These are phyloP conservation scores for Clunio marinus DNA, from an alignment of 2,888 invertebrate genomes.

Conservation along the genomic window DNA sequence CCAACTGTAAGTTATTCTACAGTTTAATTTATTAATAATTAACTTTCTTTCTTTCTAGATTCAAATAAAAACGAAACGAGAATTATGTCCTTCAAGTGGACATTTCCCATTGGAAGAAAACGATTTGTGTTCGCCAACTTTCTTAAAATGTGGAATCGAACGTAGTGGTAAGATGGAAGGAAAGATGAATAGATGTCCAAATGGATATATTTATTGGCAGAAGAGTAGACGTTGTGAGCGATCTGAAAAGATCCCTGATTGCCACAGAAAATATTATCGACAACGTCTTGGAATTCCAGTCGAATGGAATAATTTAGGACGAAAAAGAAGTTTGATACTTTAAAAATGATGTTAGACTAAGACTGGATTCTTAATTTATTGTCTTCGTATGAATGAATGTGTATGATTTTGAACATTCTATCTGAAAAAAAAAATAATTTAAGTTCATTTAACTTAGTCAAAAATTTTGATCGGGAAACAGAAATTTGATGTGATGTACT, in stretches of 20 bases:
- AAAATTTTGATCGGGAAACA: constrained; percentile 37
- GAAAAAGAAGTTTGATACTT: constrained; percentile 34
- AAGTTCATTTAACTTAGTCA: not conserved
- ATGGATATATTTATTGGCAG: constrained; percentile 71
- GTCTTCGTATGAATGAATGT: not conserved
- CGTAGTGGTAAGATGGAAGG: constrained; percentile 58
- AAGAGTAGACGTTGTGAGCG: constrained; percentile 73
- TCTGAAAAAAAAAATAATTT: constrained; percentile 6
- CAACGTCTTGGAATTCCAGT: constrained; percentile 45
- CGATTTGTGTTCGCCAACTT: constrained; percentile 62
- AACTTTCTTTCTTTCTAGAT: constrained; percentile 55
- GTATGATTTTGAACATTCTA: not conserved
- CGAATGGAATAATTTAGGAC: constrained; percentile 50
- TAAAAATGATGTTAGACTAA: constrained; percentile 27
- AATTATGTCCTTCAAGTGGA: constrained; percentile 65
- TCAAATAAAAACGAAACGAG: constrained; percentile 54
- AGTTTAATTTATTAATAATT: constrained; percentile 39
- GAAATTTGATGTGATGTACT: constrained; percentile 2
- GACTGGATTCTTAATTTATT: constrained; percentile 38
- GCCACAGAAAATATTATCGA: constrained; percentile 45
- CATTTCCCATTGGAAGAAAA: constrained; percentile 64
- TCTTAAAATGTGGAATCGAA: constrained; percentile 64
- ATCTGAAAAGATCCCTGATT: constrained; percentile 58
- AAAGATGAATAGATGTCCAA: constrained; percentile 71
- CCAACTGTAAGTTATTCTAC: constrained; percentile 1